A percentile compares a stretch with the other conserved stretches of the same genome.
Conservation (phyloP, 2,888 invertebrate species). For the Globia sparganii region DNA sequence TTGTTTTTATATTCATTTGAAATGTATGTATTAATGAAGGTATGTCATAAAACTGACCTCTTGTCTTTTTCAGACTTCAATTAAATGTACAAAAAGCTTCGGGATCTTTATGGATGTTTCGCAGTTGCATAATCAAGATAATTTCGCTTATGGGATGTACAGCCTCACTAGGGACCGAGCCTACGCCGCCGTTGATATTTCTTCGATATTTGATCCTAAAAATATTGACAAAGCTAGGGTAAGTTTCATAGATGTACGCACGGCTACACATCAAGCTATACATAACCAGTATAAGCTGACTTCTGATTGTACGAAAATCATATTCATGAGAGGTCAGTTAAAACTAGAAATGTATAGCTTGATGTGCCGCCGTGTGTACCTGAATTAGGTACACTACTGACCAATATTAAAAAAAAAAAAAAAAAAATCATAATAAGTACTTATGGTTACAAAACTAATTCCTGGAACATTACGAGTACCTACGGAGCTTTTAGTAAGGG, state of each 20-base stretch:
- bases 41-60: background rate
- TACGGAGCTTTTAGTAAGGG: background rate
- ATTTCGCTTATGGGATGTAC: conserved; percentile 70
- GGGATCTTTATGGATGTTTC: conserved; percentile 69
- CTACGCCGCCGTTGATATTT: conserved; percentile 69
- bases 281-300: no score
- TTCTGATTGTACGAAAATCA: no score
- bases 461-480: background rate
- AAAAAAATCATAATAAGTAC: no score
- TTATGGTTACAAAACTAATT: background rate
- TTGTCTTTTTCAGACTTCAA: conserved; percentile 66
- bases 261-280: no score
- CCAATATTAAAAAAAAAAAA: background rate
- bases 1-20: background rate
- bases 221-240: conserved; percentile 66
- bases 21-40: background rate
- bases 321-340: no score
- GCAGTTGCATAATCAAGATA: conserved; percentile 68
- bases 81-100: conserved; percentile 58
- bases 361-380: no score
- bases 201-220: conserved; percentile 66
- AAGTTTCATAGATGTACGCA: conserved; percentile 29
- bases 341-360: no score
- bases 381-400: background rate
- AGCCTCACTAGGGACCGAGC: conserved; percentile 58